Evolutionary conservation across 1,140 invertebrate genomes (phyloP).

Genomic region (Danaus melanippus): DNA sequence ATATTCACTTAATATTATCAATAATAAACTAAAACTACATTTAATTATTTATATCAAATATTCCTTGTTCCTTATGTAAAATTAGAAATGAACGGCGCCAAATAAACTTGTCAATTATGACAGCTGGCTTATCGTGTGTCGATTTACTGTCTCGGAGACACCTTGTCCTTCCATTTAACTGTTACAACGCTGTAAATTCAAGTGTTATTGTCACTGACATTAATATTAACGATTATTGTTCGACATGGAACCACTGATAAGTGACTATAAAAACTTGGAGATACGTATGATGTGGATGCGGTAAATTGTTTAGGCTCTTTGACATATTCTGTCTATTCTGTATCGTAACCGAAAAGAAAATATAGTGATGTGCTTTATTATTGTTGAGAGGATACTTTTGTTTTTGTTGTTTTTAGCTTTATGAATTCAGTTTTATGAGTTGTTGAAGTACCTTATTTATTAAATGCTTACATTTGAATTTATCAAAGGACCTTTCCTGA

Average conservation of each 20-base stretch:
- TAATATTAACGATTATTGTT: slow-evolving; percentile 56
- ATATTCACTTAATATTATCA: too few relatives aligned
- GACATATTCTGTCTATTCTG: neutral
- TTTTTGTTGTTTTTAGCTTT: slow-evolving; percentile 1
- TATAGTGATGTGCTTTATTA: too few relatives aligned
- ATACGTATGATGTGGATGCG: slow-evolving; percentile 16
- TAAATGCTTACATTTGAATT: too few relatives aligned
- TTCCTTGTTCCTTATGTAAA: too few relatives aligned
- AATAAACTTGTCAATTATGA: slow-evolving; percentile 24
- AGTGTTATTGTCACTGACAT: slow-evolving; percentile 47
- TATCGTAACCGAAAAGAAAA: neutral
- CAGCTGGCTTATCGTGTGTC: slow-evolving; percentile 18
- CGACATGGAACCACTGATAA: slow-evolving; percentile 40
- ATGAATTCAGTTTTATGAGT: neutral
- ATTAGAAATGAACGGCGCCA: too few relatives aligned
- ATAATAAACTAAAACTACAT: too few relatives aligned
- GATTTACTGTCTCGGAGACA: slow-evolving; percentile 31
- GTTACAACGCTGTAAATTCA: slow-evolving; percentile 50
- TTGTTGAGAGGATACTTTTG: neutral
- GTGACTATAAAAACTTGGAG: slow-evolving; percentile 26
- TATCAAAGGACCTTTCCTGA: too few relatives aligned
- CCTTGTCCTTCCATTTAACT: slow-evolving; percentile 45
- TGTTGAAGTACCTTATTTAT: too few relatives aligned
- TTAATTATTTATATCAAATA: too few relatives aligned
- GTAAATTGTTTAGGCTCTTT: slow-evolving; percentile 5